Evolutionary conservation across 2,113 vertebrate genomes (phyloP).

Genomic region (Seriola quinqueradiata): DNA sequence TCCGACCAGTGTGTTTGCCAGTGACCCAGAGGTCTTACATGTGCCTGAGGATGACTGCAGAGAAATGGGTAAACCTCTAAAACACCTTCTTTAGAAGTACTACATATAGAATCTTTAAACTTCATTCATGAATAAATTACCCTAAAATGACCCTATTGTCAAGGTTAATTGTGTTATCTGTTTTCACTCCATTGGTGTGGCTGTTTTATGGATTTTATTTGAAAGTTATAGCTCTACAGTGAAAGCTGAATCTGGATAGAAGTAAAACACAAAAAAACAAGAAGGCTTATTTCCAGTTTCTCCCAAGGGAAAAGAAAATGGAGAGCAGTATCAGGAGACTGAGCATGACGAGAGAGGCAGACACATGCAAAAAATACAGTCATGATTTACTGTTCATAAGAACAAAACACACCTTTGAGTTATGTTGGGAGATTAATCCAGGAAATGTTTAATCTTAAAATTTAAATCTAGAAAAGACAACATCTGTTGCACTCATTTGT

Average conservation of each 20-base stretch:
- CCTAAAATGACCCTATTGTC: neutral
- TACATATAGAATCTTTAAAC: neutral
- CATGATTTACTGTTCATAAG: neutral
- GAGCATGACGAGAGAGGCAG: neutral
- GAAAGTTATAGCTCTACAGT: neutral
- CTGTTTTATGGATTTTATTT: neutral
- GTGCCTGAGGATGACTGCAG: slow-evolving; percentile 66
- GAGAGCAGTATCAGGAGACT: neutral
- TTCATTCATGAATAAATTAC: neutral
- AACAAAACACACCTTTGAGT: neutral
- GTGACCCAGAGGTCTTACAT: slow-evolving; percentile 87
- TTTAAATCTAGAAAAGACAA: too few species aligned
- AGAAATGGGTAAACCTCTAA: slow-evolving; percentile 68
- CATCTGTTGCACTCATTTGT: too few species aligned
- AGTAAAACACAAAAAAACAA: neutral
- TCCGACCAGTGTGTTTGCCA: slow-evolving; percentile 90
- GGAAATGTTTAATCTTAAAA: too few species aligned
- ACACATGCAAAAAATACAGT: neutral
- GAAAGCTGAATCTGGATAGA: neutral
- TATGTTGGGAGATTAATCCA: too few species aligned
- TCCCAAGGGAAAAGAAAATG: too few species aligned
- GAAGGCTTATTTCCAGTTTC: too few species aligned
- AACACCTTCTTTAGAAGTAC: neutral
- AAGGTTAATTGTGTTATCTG: neutral
- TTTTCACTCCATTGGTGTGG: neutral